Evolutionary conservation across 2,888 invertebrate species (phyloP), one percentile per base, ranked within the genome.

Genomic region (Elmis aenea): DNA sequence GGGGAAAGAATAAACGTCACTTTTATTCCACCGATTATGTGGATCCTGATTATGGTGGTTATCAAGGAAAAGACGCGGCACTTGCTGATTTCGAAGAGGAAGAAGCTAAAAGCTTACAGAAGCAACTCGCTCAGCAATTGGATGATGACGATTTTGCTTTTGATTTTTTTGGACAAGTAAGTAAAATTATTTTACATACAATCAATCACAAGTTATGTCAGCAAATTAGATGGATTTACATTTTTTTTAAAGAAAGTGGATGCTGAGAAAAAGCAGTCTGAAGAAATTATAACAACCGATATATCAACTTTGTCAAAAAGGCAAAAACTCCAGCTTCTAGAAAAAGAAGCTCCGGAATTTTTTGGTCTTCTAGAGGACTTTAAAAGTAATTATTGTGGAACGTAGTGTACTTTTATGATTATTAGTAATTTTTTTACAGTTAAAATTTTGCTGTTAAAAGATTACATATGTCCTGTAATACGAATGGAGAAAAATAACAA

Each of bases 21-120:
- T 95, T 80, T 63, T 93, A 92, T 68, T 80, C 85, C 30, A 87
- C 91, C 1, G 92, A 93, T 70, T 91, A 86, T 67, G 81, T 90
- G 9, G 93, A 93, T 71, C 79, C 83, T 54, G 91, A 92, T 67
- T 89, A 85, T 71, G 78, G 83, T 26, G 81, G 83, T 49, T 66
- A 56, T 43, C 55, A 73, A 48, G 81, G 78, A 21, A 75, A 74
- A 51, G 82, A 85, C 56, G 81, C 83, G 50, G 81, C 82, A 52
- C 71, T 80, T 48, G 89, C 88, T 3, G 79, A 83, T 44, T 72
- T 83, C 42, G 91, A 92, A 67, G 90, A 89, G 62, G 76, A 84
- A 54, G 91, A 91, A 70, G 91, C 89, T 0, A 79, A 76, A 59
- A 80, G 77, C 46, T 83, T 91, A 38, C 91, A 92, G 58, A 76